These are phyloP conservation scores for Harpalus rubripes DNA, from an alignment of 2,888 invertebrate species.

Conservation along the genomic window DNA sequence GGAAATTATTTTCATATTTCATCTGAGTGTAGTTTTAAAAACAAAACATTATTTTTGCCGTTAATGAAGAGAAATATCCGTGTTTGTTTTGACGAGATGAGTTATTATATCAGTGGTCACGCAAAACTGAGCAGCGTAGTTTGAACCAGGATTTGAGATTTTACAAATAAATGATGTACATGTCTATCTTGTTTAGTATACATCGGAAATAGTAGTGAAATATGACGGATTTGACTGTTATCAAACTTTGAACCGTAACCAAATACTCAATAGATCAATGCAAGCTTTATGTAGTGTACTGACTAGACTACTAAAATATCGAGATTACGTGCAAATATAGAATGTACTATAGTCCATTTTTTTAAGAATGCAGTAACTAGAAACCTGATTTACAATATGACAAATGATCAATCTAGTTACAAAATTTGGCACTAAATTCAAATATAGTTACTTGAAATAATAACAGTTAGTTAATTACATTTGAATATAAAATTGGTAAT, in stretches of 20 bases:
- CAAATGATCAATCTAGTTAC: no score
- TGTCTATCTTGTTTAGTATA: constrained; percentile 39
- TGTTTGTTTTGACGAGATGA: constrained; percentile 64
- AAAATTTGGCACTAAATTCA: no score
- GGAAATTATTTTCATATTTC: constrained; percentile 64
- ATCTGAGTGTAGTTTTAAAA: constrained; percentile 59
- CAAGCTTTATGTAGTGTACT: not conserved
- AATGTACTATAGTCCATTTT: no score
- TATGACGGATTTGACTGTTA: constrained; percentile 27
- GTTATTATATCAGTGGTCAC: constrained; percentile 52
- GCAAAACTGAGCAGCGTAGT: constrained; percentile 12
- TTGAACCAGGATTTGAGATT: constrained; percentile 34
- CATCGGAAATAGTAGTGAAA: constrained; percentile 9
- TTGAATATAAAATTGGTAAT: no score
- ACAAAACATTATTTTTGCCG: constrained; percentile 60
- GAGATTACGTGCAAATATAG: not conserved
- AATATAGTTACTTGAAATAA: no score
- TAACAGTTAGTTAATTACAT: no score
- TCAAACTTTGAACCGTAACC: not conserved
- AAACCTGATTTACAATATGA: no score
- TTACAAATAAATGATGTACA: constrained; percentile 36
- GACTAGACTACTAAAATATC: not conserved
- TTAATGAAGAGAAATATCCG: constrained; percentile 64
- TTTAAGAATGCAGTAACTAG: no score
- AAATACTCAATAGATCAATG: not conserved